A percentile compares a stretch with the other conserved stretches of the same genome.
Evolutionary conservation across 2,888 invertebrate genomes (phyloP).

Genomic region (Stegophylla sp.): DNA sequence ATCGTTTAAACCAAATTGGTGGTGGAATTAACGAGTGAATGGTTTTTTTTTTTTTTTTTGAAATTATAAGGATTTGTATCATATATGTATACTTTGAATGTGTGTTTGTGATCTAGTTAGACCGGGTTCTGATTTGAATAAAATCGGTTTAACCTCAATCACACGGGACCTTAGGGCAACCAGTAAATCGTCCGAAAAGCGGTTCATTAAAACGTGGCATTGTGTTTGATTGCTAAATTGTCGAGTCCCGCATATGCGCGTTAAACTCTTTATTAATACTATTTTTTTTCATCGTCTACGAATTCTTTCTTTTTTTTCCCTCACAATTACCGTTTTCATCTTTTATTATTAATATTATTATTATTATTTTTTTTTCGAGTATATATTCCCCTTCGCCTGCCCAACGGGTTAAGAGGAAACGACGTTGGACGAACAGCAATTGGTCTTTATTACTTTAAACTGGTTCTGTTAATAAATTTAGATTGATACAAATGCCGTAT

Average conservation of each 20-base stretch:
- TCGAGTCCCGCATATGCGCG: slow-evolving; percentile 57
- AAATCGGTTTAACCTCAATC: slow-evolving; percentile 58
- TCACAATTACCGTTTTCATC: slow-evolving; percentile 56
- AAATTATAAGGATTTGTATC: slow-evolving; percentile 28
- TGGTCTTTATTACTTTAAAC: slow-evolving; percentile 58
- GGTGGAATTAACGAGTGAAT: slow-evolving; percentile 20
- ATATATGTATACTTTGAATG: not conserved
- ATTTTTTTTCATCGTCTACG: slow-evolving; percentile 51
- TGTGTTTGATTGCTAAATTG: slow-evolving; percentile 59
- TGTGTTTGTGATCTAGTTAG: slow-evolving; percentile 17
- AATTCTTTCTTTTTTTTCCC: slow-evolving; percentile 56
- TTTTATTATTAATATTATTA: slow-evolving; percentile 55
- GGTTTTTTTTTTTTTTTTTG: slow-evolving; percentile 8
- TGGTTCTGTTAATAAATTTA: slow-evolving; percentile 59
- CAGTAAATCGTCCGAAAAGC: slow-evolving; percentile 56
- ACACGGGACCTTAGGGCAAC: slow-evolving; percentile 35
- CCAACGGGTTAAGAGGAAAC: slow-evolving; percentile 58
- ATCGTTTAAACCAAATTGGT: slow-evolving; percentile 26
- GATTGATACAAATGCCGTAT: slow-evolving; percentile 59
- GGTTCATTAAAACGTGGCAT: slow-evolving; percentile 53
- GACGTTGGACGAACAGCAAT: slow-evolving; percentile 54
- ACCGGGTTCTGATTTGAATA: slow-evolving; percentile 58
- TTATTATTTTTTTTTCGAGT: slow-evolving; percentile 33
- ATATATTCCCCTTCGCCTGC: slow-evolving; percentile 38
- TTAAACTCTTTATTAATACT: slow-evolving; percentile 56